These are phyloP conservation scores for Elephas maximus DNA, from an alignment of 2,113 vertebrate species.

Conservation along the genomic window DNA sequence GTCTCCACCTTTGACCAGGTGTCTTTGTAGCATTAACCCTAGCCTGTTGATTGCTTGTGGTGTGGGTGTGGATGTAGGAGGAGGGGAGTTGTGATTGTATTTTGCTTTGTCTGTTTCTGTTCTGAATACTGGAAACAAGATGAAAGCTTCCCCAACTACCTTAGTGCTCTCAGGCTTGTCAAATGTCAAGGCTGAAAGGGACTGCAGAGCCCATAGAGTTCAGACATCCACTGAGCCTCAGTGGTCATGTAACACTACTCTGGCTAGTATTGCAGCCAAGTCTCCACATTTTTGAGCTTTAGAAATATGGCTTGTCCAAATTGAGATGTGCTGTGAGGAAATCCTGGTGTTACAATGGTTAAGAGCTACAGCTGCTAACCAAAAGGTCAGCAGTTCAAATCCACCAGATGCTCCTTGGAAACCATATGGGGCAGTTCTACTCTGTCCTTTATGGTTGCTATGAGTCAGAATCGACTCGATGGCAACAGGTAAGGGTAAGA, in stretches of 20 bases:
- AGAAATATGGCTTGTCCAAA: not conserved
- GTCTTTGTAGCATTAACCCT: not conserved
- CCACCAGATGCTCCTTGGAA: too few relatives aligned
- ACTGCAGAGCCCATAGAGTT: not conserved
- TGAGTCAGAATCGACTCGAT: too few relatives aligned
- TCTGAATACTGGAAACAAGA: not conserved
- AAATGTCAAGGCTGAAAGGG: not conserved
- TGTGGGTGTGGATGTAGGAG: not conserved
- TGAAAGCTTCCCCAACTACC: not conserved
- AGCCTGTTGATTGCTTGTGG: not conserved
- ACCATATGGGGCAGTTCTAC: too few relatives aligned
- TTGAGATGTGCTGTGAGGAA: not conserved
- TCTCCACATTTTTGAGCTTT: not conserved
- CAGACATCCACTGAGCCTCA: not conserved
- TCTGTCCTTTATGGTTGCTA: too few relatives aligned
- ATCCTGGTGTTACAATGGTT: too few relatives aligned
- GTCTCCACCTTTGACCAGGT: not conserved
- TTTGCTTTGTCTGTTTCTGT: not conserved
- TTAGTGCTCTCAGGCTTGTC: not conserved
- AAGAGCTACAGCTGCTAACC: too few relatives aligned
- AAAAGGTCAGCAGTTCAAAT: too few relatives aligned
- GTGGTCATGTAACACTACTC: not conserved
- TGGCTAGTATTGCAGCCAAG: not conserved
- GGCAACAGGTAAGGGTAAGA: not conserved
- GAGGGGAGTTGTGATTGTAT: accelerated